Conservation (phyloP, 2,888 invertebrate genomes). For the Cataglyphis livida region DNA sequence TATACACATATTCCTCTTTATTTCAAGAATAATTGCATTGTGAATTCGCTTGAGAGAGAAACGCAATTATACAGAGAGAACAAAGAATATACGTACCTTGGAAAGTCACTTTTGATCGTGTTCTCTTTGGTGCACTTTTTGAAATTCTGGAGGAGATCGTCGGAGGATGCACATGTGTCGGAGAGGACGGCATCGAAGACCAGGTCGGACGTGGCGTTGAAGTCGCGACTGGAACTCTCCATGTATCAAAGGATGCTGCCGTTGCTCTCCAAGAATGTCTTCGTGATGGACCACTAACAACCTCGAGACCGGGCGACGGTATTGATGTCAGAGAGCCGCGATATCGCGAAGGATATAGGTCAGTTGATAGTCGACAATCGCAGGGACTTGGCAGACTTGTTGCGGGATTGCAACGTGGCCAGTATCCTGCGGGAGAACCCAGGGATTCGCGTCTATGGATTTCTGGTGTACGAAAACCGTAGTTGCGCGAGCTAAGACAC, state of each 20-base stretch:
- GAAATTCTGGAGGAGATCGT: conserved; percentile 73
- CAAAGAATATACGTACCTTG: conserved; percentile 78
- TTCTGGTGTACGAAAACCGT: conserved; percentile 82
- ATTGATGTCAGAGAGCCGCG: conserved; percentile 84
- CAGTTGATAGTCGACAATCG: conserved; percentile 83
- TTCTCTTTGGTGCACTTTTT: conserved; percentile 79
- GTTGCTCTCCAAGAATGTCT: conserved; percentile 84
- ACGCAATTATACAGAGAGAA: not conserved
- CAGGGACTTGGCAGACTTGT: conserved; percentile 83
- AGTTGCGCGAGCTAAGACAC: conserved; percentile 80
- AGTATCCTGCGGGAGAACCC: conserved; percentile 80
- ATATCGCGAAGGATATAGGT: conserved; percentile 82
- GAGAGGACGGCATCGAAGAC: conserved; percentile 86
- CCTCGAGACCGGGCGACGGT: conserved; percentile 82
- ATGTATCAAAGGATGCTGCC: conserved; percentile 83
- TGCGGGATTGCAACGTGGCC: conserved; percentile 79
- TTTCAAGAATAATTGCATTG: not conserved
- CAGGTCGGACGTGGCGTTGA: conserved; percentile 83
- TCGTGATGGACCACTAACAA: conserved; percentile 79
- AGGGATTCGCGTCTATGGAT: conserved; percentile 82
- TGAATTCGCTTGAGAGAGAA: not conserved
- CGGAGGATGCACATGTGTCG: conserved; percentile 85
- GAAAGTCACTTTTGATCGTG: conserved; percentile 85
- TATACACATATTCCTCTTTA: not conserved
- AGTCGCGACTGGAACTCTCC: conserved; percentile 79